Evolutionary conservation across 2,797 vertebrate genomes (phyloP).

Genomic region (Ceryle rudis): DNA sequence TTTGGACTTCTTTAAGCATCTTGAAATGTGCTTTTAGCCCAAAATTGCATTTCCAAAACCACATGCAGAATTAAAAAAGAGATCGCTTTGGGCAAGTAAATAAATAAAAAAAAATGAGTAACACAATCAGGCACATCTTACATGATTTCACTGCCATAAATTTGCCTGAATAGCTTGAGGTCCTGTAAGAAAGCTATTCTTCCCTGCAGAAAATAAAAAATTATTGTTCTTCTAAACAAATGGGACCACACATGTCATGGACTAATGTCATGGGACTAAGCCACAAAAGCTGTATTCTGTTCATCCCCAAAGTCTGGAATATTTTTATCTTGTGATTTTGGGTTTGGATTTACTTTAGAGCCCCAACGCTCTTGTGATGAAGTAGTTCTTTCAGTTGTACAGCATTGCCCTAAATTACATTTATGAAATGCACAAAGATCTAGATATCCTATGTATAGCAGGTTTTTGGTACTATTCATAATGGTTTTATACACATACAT

Average conservation of each 20-base stretch:
- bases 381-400: not conserved
- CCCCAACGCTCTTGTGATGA: not conserved
- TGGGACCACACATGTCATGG: slow-evolving; percentile 4
- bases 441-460: not conserved
- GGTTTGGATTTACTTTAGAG: slow-evolving; percentile 12
- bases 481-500: not conserved
- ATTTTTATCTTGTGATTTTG: slow-evolving; percentile 8
- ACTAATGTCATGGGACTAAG: not conserved
- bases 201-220: not conserved
- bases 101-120: not conserved
- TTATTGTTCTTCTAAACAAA: not conserved
- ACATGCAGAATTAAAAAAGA: not conserved
- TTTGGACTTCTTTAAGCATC: not conserved
- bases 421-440: not conserved
- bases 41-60: not conserved
- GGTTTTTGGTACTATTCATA: not conserved
- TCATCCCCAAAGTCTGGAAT: not conserved
- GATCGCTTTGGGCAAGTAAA: slow-evolving; percentile 33
- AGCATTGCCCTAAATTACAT: not conserved
- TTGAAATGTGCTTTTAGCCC: slow-evolving; percentile 2
- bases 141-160: not conserved
- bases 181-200: slow-evolving; percentile 34
- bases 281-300: not conserved
- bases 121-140: not conserved
- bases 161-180: slow-evolving; percentile 12